Conservation (phyloP, 2,113 vertebrate species). For the Morone saxatilis region DNA sequence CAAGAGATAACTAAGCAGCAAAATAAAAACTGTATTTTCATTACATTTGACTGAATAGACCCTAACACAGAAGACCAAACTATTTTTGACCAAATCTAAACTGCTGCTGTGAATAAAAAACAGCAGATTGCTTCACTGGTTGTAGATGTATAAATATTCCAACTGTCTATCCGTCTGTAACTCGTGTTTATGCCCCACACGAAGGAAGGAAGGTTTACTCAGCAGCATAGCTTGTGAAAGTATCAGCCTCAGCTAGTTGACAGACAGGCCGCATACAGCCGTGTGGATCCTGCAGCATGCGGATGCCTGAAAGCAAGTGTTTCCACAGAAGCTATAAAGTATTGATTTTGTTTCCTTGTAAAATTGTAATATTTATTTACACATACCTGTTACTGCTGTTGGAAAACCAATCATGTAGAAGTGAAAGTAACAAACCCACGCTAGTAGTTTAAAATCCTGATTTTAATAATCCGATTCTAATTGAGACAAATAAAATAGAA, state of each 20-base stretch:
- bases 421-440: background rate
- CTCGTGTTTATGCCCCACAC: background rate
- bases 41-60: background rate
- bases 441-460: background rate
- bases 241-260: slow-evolving; percentile 14
- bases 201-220: background rate
- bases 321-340: slow-evolving; percentile 7
- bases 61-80: background rate
- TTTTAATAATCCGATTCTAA: background rate
- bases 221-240: background rate
- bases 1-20: background rate
- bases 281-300: background rate
- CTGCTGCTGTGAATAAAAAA: background rate
- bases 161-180: background rate
- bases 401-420: background rate
- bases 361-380: slow-evolving; percentile 11
- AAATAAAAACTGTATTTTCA: background rate
- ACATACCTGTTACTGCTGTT: background rate
- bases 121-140: background rate
- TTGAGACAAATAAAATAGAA: background rate
- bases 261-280: background rate
- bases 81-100: background rate
- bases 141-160: background rate
- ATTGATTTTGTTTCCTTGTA: slow-evolving; percentile 28
- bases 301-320: background rate